Evolutionary conservation across 2,113 vertebrate genomes (phyloP).

Genomic region (Bambusicola thoracicus): DNA sequence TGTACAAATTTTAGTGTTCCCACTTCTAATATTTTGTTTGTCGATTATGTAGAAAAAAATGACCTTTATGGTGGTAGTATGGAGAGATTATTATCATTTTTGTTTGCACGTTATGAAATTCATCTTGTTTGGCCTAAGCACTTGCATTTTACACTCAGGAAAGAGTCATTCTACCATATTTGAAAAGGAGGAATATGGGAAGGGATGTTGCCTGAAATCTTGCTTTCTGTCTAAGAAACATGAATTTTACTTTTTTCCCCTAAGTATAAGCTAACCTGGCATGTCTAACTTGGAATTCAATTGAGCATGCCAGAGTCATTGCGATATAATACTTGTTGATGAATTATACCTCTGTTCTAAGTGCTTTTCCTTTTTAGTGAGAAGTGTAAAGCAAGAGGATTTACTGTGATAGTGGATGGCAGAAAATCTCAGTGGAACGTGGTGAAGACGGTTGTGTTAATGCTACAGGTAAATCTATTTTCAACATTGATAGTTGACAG

Average conservation of each 20-base stretch:
- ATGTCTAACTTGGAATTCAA: neutral
- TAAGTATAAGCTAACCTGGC: neutral
- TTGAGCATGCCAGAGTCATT: neutral
- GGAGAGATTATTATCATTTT: neutral
- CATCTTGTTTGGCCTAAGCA: neutral
- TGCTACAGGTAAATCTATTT: slow-evolving; percentile 90
- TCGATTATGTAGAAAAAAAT: slow-evolving; percentile 12
- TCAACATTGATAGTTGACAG: neutral
- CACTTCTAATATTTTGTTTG: neutral
- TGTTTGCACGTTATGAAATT: neutral
- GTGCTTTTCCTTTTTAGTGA: slow-evolving; percentile 81
- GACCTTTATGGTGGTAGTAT: neutral
- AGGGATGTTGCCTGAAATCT: neutral
- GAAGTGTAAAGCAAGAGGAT: slow-evolving; percentile 97
- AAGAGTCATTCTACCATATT: neutral
- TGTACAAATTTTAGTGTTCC: neutral
- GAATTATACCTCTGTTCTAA: neutral
- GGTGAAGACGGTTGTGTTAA: slow-evolving; percentile 97
- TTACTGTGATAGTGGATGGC: slow-evolving; percentile 98
- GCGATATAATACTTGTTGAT: neutral
- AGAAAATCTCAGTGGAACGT: slow-evolving; percentile 97
- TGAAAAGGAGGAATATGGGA: neutral
- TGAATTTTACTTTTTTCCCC: neutral
- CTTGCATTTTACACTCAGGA: neutral
- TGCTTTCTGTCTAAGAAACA: neutral